Base-by-base conservation (phyloP, 2,797 vertebrate genomes). In the Hypotaenidia okinawae region DNA sequence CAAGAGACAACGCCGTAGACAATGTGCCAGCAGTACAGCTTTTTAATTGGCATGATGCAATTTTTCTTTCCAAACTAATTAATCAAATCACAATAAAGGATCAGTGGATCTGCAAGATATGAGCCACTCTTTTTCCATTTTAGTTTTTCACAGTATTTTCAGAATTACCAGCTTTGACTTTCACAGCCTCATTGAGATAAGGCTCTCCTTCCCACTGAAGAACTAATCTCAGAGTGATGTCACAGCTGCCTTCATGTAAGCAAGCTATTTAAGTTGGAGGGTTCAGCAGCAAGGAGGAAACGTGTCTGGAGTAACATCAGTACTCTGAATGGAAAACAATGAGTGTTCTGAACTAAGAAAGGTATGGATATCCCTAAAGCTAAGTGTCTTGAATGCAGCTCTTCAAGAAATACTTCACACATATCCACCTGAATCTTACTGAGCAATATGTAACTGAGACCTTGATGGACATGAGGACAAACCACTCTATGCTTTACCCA, bases 1-100 rank as follows among this genome's bases (percentile, higher is more conserved):
- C 62, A 69, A 37, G 47, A 69, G 23, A 95, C 19, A 47, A 92
- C 90, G 49, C 63, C 77, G 64, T 4, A 63, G 75, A 95, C 52
- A 94, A 27, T 0, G 0, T 62, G 64, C 75, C 88, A 93, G 67
- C 72, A 90, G n/a, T 72, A 76, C 25, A 27, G 63, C 64, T 94
- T 95, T 92, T 77, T 82, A 96, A 90, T 15, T 80, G 75, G 63
- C 39, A 83, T 21, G 64, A 95, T 85, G 57, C 73, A 93, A 74
- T 72, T 80, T 80, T 87, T 95, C 74, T 89, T 94, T 80, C 57
- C 6, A 5, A 90, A 87, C 45, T 43, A 61, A 83, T 92, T 80
- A 8, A 74, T 64, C 67, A 93, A 74, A 86, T 84, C 49, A 76
- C 54, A 93, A 77, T 35, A 67, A 82, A 82, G n/a, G 52, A 83